Conservation (phyloP, 2,888 invertebrate genomes). For the Agriotes lineatus region DNA sequence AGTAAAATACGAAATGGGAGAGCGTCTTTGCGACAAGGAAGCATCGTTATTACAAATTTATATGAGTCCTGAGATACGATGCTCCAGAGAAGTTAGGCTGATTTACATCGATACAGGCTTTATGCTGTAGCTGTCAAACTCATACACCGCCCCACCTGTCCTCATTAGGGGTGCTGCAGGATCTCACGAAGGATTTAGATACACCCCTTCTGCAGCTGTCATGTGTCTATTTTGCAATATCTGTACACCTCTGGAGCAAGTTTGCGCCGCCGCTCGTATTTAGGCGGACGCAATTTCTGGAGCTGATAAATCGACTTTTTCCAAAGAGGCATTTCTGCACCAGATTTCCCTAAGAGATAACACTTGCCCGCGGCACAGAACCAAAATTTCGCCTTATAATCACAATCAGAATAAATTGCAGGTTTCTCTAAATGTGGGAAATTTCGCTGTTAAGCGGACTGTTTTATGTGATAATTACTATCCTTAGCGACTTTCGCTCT, state of each 20-base stretch:
- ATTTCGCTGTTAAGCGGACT: conserved; percentile 45
- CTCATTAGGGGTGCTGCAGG: conserved; percentile 35
- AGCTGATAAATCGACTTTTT: no score
- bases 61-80: conserved; percentile 45
- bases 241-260: neutral
- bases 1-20: conserved; percentile 30
- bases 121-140: conserved; percentile 50
- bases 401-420: conserved; percentile 1
- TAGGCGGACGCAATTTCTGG: no score
- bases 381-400: neutral
- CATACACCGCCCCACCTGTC: conserved; percentile 51
- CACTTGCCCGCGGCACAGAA: neutral
- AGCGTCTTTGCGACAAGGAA: conserved; percentile 32
- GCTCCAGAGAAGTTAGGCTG: conserved; percentile 37
- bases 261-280: no score
- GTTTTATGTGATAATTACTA: conserved; percentile 46
- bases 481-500: conserved; percentile 27
- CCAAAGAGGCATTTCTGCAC: neutral
- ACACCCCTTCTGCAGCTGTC: conserved; percentile 29
- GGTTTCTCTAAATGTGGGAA: conserved; percentile 43
- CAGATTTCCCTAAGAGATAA: neutral
- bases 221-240: conserved; percentile 20
- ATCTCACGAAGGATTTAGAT: conserved; percentile 21
- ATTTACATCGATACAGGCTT: conserved; percentile 52
- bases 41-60: conserved; percentile 49